phyloP scores from a whole-genome alignment of 2,797 vertebrate genomes.

The Hafferia zeledoni region DNA sequence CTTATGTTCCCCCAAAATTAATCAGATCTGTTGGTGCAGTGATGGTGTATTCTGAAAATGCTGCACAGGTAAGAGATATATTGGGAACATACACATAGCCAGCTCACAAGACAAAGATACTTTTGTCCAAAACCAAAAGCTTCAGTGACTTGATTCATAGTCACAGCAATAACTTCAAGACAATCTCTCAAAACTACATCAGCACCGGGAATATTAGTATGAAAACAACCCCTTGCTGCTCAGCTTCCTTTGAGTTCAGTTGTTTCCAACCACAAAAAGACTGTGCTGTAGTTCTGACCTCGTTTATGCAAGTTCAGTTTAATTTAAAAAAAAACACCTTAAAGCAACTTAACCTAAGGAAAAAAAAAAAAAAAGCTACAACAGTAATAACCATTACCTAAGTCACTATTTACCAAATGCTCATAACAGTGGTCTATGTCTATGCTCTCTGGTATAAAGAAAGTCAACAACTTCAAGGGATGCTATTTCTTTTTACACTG shows the following conservation, averaged over 20 bases:
- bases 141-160: not conserved
- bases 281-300: not conserved
- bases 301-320: not conserved
- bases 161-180: not conserved
- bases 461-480: not conserved
- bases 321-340: not conserved
- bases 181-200: not conserved
- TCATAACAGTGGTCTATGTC: not conserved
- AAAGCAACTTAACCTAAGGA: not conserved
- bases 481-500: not conserved
- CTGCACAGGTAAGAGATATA: not conserved
- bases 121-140: not conserved
- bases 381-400: not conserved
- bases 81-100: fast-evolving
- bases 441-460: not conserved
- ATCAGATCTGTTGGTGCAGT: not conserved
- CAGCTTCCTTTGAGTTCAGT: fast-evolving
- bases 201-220: not conserved
- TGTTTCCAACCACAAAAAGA: not conserved
- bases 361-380: not conserved
- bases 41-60: not conserved
- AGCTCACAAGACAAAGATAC: not conserved
- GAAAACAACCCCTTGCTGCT: not conserved
- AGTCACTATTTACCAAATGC: not conserved
- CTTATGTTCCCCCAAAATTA: not conserved